Evolutionary conservation across 2,113 vertebrate genomes (phyloP), one percentile per base, ranked within the genome.

Genomic region (Potamarius usumacintae): DNA sequence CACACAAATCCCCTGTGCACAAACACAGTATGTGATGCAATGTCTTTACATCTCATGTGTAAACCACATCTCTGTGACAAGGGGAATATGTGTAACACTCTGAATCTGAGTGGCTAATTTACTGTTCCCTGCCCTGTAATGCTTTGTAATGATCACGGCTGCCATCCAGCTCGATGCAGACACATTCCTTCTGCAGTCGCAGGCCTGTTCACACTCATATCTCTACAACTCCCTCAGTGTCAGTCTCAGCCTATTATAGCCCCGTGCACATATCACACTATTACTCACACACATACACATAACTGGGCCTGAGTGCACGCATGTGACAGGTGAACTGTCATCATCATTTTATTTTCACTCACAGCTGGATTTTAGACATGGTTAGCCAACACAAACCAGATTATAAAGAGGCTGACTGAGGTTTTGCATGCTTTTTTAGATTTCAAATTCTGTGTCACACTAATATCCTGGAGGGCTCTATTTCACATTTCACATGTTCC

Each of bases 101-200:
- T 90, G 89, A 74, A 88, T 92, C 92, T 88, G 88, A 89, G 87
- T 67, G 71, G 90, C 91, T 92, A 83, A 90, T 84, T 69, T 83
- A 86, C 88, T 10, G 27, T 77, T 88, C 85, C 78, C 58, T 79
- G 60, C 27, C 63, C 57, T 25, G 20, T 34, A 58, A 85, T 22
- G 63, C 78, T 30, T n/a, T 71, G 9, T 86, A 89, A 89, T 89
- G 90, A 69, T 88, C 86, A 53, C 9, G 74, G 85, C 72, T 87
- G 88, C 80, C 25, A 17, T 86, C 84, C 50, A 18, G 57, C 81
- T 85, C 18, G 0, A 77, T 72, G 57, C 80, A 85, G 69, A 79
- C 17, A 34, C 72, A 84, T 89, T 90, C 84, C 53, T 88, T 67
- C 85, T 87, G 89, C 11, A 48, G 86, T 80, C 87, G 87, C 88